phyloP scores from a whole-genome alignment of 2,113 vertebrate genomes.

The Ranitomeya imitator region DNA sequence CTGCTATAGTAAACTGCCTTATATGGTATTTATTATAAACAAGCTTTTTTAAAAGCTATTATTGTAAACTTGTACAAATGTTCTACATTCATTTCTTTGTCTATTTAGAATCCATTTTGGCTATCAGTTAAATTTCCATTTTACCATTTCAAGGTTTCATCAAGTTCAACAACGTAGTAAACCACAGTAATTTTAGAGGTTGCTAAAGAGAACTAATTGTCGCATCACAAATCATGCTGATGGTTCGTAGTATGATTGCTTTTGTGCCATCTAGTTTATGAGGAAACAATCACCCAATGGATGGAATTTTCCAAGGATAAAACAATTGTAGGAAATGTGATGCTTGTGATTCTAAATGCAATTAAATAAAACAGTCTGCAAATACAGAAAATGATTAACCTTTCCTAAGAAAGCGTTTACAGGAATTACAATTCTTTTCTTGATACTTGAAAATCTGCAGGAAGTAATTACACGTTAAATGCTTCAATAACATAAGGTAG shows the following conservation, averaged over 20 bases:
- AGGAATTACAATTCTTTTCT: slow-evolving; percentile 24
- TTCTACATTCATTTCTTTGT: neutral
- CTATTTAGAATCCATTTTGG: neutral
- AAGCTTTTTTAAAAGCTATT: neutral
- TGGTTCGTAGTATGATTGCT: slow-evolving; percentile 18
- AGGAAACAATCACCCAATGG: neutral
- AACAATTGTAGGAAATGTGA: slow-evolving; percentile 20
- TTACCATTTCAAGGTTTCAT: neutral
- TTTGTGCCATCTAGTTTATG: slow-evolving; percentile 28
- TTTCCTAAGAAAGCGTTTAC: slow-evolving; percentile 12
- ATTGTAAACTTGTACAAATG: neutral
- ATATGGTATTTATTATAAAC: too few relatives aligned
- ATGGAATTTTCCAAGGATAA: neutral
- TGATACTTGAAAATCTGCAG: slow-evolving; percentile 27
- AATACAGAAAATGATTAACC: slow-evolving; percentile 38
- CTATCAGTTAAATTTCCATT: neutral
- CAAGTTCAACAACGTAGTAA: slow-evolving; percentile 11
- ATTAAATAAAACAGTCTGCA: slow-evolving; percentile 42
- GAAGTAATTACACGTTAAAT: slow-evolving; percentile 41
- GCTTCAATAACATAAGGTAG: slow-evolving; percentile 28
- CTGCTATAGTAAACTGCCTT: too few relatives aligned
- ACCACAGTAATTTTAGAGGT: slow-evolving; percentile 5
- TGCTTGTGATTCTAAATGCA: slow-evolving; percentile 20
- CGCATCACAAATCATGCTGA: neutral
- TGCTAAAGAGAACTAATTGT: slow-evolving; percentile 1